Percentiles rank a stretch among this genome's conserved stretches.
phyloP scores from a whole-genome alignment of 2,888 invertebrate species.

The Odontomyia ornata region DNA sequence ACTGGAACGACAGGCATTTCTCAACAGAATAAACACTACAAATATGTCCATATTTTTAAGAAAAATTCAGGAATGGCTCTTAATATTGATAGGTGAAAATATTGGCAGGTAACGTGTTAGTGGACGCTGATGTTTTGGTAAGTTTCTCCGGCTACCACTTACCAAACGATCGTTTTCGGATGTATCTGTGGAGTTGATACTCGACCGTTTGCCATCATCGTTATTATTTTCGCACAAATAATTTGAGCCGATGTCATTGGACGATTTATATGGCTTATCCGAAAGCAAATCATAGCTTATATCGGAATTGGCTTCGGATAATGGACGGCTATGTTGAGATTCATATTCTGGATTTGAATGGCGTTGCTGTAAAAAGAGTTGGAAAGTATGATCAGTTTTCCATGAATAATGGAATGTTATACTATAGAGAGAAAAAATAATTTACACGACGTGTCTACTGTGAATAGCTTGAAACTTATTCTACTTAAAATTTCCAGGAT shows the following conservation, averaged over 20 bases:
- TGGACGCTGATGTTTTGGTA: constrained; percentile 77
- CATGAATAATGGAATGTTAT: too few species aligned
- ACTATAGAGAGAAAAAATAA: too few species aligned
- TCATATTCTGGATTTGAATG: constrained; percentile 69
- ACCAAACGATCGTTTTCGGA: constrained; percentile 54
- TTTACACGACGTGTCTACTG: too few species aligned
- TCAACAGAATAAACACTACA: too few species aligned
- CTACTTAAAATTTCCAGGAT: too few species aligned
- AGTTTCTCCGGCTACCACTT: constrained; percentile 47
- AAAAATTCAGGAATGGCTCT: too few species aligned
- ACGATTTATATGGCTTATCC: constrained; percentile 52
- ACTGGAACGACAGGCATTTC: too few species aligned
- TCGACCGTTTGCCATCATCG: constrained; percentile 55
- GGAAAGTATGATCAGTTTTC: too few species aligned
- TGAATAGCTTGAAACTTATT: too few species aligned
- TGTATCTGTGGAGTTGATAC: constrained; percentile 60
- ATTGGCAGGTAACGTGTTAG: constrained; percentile 93
- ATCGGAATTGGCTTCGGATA: constrained; percentile 62
- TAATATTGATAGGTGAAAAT: constrained; percentile 81
- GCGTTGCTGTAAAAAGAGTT: constrained; percentile 68
- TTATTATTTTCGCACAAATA: constrained; percentile 52
- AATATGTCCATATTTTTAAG: too few species aligned
- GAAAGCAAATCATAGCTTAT: constrained; percentile 58
- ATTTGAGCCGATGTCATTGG: constrained; percentile 49
- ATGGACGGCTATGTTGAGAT: constrained; percentile 58